Conservation (phyloP, 2,113 vertebrate genomes). For the Puffinus mauretanicus region DNA sequence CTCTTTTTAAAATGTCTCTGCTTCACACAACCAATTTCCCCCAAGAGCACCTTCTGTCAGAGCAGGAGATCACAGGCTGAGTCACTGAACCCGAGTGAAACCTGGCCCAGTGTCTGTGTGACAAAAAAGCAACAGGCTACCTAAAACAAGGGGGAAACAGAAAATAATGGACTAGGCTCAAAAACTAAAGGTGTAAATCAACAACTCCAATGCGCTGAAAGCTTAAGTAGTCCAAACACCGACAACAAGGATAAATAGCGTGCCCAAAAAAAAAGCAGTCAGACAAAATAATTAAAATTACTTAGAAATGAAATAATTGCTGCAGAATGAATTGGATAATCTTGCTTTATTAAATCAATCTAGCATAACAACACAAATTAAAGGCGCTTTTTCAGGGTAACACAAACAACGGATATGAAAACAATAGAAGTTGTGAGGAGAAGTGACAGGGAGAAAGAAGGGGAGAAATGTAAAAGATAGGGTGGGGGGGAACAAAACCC, state of each 20-base stretch:
- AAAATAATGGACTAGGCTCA: not conserved
- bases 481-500: not conserved
- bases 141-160: not conserved
- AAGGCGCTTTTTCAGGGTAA: not conserved
- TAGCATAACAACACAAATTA: not conserved
- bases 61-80: not conserved
- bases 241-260: not conserved
- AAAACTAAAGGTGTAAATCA: not conserved
- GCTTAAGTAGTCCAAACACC: not conserved
- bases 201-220: not conserved
- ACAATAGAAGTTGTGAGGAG: not conserved
- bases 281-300: not conserved
- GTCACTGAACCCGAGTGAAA: not conserved
- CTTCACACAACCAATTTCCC: not conserved
- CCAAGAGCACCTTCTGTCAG: not conserved
- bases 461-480: not conserved
- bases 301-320: not conserved
- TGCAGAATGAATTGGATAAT: not conserved
- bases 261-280: not conserved
- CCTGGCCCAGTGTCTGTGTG: fast-evolving
- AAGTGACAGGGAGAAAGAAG: not conserved
- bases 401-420: not conserved
- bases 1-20: not conserved
- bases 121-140: not conserved
- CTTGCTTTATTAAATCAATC: not conserved